phyloP scores from a whole-genome alignment of 1,140 invertebrate species.

The Aphelinus certus region DNA sequence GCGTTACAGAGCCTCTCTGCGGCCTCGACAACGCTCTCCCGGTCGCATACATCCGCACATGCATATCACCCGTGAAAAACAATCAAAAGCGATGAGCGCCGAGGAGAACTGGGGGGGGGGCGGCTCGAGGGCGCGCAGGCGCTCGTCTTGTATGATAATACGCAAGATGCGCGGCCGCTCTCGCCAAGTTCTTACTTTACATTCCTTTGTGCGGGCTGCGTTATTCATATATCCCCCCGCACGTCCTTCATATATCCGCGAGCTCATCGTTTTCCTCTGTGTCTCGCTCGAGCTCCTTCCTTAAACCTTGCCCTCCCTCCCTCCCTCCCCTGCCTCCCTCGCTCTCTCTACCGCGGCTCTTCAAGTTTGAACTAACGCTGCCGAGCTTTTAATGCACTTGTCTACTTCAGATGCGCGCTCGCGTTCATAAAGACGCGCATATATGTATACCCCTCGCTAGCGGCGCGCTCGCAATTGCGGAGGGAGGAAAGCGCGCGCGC shows the following conservation, averaged over 20 bases:
- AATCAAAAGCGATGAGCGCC: constrained; percentile 51
- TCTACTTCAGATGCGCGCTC: constrained; percentile 60
- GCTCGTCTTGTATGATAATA: constrained; percentile 63
- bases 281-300: constrained; percentile 23
- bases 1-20: not conserved
- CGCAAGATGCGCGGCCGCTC: constrained; percentile 49
- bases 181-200: constrained; percentile 62
- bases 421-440: constrained; percentile 63
- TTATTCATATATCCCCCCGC: constrained; percentile 45
- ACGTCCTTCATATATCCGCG: constrained; percentile 50
- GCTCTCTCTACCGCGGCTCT: constrained; percentile 50
- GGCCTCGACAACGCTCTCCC: constrained; percentile 14
- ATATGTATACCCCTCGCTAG: constrained; percentile 38
- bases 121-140: constrained; percentile 45
- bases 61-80: constrained; percentile 49
- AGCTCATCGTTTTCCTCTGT: constrained; percentile 37
- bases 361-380: constrained; percentile 62
- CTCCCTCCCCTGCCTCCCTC: constrained; percentile 38
- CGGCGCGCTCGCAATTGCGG: not conserved
- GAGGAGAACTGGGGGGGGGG: not conserved
- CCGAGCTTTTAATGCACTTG: constrained; percentile 67
- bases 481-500: not conserved
- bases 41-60: constrained; percentile 6
- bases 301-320: constrained; percentile 32
- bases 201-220: constrained; percentile 60